phyloP scores from a whole-genome alignment of 2,113 vertebrate genomes.

The Myanophis thanlyinensis region DNA sequence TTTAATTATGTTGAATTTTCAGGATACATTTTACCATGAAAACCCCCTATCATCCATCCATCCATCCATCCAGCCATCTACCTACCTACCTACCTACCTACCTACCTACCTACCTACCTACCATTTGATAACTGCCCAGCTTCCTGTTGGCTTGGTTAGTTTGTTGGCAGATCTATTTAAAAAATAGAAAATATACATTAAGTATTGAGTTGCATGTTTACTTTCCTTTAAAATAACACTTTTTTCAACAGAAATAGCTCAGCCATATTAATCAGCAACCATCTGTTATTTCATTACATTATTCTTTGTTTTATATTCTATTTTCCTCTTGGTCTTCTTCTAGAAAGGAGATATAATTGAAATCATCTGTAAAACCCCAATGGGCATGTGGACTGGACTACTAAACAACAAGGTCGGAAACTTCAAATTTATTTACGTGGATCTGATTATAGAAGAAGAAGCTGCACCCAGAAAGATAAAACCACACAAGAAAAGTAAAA shows the following conservation, averaged over 20 bases:
- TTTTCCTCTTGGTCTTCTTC: conserved; percentile 14
- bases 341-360: conserved; percentile 93
- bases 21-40: too few relatives aligned
- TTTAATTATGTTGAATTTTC: too few relatives aligned
- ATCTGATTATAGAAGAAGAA: conserved; percentile 77
- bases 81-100: too few relatives aligned
- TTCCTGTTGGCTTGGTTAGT: not conserved
- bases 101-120: too few relatives aligned
- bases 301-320: not conserved
- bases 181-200: not conserved
- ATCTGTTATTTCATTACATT: not conserved
- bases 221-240: not conserved
- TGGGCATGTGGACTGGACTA: conserved; percentile 95
- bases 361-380: conserved; percentile 87
- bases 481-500: conserved; percentile 58
- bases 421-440: conserved; percentile 97
- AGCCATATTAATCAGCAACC: not conserved
- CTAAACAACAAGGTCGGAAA: conserved; percentile 85
- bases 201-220: not conserved
- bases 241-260: not conserved
- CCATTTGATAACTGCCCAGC: not conserved
- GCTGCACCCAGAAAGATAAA: conserved; percentile 74
- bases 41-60: too few relatives aligned
- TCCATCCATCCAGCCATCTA: too few relatives aligned
- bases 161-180: not conserved